These are phyloP conservation scores for Pyrrhosoma nymphula DNA, from an alignment of 2,888 invertebrate genomes.

Conservation along the genomic window DNA sequence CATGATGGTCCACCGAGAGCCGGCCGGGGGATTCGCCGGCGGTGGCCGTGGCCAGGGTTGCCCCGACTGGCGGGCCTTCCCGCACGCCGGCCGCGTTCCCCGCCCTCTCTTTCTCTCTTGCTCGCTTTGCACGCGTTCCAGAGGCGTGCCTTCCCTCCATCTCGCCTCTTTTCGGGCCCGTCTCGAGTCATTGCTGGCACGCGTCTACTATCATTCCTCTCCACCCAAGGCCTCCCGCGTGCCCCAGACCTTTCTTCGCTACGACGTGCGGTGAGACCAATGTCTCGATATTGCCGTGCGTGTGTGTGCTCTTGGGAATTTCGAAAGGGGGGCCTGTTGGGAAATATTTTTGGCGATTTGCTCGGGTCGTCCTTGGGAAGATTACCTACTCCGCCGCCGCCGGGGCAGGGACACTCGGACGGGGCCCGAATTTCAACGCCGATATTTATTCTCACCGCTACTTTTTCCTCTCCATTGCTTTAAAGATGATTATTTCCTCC, in stretches of 20 bases:
- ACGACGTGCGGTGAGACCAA: not conserved
- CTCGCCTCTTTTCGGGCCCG: not conserved
- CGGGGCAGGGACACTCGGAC: not conserved
- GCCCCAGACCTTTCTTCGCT: not conserved
- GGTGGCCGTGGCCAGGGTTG: not conserved
- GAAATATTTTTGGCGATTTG: not conserved
- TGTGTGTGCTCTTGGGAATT: not conserved
- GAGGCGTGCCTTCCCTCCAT: not conserved
- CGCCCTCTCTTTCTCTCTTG: not conserved
- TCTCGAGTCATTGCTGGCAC: constrained; percentile 16
- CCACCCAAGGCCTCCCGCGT: not conserved
- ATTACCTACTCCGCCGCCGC: not conserved
- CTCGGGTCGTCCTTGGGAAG: not conserved
- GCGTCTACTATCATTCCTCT: not conserved
- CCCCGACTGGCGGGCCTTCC: not conserved
- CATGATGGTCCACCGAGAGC: constrained; percentile 45
- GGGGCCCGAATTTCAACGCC: not conserved
- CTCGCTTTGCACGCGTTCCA: not conserved
- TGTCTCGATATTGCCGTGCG: constrained; percentile 25
- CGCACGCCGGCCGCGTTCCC: not conserved
- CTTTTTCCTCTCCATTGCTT: not conserved
- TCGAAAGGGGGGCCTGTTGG: not conserved
- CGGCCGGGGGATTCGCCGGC: not conserved
- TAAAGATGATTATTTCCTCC: not conserved
- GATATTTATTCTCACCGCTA: not conserved